Conservation (phyloP, 2,113 vertebrate species). For the Gnathonemus echidnorhynchus region DNA sequence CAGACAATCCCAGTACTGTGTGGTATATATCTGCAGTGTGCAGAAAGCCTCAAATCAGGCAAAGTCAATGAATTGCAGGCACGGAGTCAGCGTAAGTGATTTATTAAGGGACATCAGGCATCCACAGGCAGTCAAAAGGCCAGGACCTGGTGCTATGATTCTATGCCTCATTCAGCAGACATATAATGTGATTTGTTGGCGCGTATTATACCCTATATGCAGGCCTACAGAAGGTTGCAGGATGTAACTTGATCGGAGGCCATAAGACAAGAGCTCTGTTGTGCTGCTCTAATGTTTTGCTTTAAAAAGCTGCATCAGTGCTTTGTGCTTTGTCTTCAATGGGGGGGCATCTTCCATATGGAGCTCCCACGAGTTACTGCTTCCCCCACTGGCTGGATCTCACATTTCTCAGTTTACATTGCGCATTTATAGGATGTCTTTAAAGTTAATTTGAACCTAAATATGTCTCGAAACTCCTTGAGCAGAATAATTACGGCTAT, state of each 20-base stretch:
- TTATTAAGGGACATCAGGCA: neutral
- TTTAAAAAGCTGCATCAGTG: neutral
- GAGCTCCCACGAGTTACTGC: neutral
- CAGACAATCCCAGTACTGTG: neutral
- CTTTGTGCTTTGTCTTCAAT: neutral
- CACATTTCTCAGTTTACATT: neutral
- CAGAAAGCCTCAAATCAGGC: neutral
- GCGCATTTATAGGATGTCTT: neutral
- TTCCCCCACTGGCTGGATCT: too few species aligned
- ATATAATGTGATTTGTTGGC: neutral
- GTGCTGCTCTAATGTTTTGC: neutral
- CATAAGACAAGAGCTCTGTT: neutral
- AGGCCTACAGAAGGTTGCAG: neutral
- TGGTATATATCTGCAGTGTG: neutral
- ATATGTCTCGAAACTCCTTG: neutral
- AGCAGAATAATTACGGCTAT: neutral
- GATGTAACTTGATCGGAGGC: neutral
- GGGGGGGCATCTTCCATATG: neutral
- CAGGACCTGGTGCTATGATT: neutral
- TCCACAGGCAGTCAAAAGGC: neutral
- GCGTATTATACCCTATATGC: neutral
- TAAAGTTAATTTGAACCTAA: conserved; percentile 1
- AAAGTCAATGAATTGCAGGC: neutral
- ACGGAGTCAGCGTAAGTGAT: neutral
- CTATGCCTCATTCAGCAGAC: neutral